Conservation (phyloP, 2,797 vertebrate genomes). For the Rousettus madagascariensis region DNA sequence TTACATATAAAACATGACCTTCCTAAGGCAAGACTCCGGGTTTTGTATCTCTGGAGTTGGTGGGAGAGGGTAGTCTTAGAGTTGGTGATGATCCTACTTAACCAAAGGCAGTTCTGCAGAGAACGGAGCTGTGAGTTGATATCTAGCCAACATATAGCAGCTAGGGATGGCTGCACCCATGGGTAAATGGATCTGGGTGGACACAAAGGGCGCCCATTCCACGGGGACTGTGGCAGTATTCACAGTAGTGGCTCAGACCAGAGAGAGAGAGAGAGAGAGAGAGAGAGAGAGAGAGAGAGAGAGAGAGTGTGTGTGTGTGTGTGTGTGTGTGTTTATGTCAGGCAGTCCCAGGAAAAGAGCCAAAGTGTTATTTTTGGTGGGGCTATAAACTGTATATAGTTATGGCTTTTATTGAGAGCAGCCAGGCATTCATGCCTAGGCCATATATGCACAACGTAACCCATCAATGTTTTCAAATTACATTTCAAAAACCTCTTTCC, state of each 20-base stretch:
- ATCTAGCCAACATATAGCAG: too few relatives aligned
- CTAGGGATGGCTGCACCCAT: not conserved
- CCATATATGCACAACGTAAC: not conserved
- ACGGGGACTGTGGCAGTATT: accelerated
- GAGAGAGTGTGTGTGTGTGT: too few relatives aligned
- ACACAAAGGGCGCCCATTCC: not conserved
- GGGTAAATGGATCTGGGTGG: not conserved
- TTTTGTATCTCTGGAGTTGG: not conserved
- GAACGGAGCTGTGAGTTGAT: not conserved
- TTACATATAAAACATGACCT: not conserved
- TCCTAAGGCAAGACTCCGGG: not conserved
- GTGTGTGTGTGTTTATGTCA: not conserved
- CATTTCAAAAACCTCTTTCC: not conserved
- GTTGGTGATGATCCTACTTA: not conserved
- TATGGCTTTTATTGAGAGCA: not conserved
- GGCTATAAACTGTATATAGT: not conserved
- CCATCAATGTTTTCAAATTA: not conserved
- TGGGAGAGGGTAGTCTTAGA: not conserved
- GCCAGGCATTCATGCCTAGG: not conserved
- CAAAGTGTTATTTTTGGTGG: not conserved
- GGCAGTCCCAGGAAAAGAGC: not conserved
- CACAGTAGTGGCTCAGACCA: not conserved
- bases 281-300: too few relatives aligned
- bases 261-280: too few relatives aligned
- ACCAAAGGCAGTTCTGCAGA: not conserved